phyloP scores from a whole-genome alignment of 37 sponge, comb jelly and placozoan genomes.

The Tethya wilhelma region DNA sequence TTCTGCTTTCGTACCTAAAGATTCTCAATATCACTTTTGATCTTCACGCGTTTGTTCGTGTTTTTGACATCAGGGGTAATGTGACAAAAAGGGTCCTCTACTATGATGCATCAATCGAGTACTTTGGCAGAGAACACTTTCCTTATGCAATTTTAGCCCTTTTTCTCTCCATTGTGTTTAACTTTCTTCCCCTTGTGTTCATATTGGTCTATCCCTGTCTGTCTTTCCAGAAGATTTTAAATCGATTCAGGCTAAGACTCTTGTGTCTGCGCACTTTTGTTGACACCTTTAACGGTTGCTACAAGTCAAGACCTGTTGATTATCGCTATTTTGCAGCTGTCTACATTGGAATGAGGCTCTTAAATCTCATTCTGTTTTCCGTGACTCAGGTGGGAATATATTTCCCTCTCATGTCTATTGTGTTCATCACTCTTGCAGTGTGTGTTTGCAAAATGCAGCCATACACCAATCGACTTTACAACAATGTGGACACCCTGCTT shows the following conservation, averaged over 20 bases:
- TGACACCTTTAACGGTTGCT: conserved; percentile 15
- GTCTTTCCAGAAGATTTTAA: conserved; percentile 21
- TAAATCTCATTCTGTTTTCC: conserved; percentile 3
- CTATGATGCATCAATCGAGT: neutral
- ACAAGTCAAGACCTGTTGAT: neutral
- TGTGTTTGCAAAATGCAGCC: neutral
- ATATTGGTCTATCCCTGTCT: conserved; percentile 13
- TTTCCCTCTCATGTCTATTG: neutral
- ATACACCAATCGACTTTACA: no score
- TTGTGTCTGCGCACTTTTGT: conserved; percentile 22
- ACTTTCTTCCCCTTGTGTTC: neutral
- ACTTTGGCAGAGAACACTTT: neutral
- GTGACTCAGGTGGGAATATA: neutral
- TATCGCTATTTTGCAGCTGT: conserved; percentile 18
- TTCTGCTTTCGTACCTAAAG: conserved; percentile 24
- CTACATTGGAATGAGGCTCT: neutral
- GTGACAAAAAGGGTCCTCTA: neutral
- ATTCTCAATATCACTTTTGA: conserved; percentile 17
- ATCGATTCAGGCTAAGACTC: neutral
- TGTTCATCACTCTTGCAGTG: neutral
- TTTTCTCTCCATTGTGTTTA: neutral
- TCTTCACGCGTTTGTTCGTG: neutral
- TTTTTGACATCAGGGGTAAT: conserved; percentile 14
- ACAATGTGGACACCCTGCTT: no score
- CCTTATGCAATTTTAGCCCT: conserved; percentile 22